Evolutionary conservation across 1,140 invertebrate genomes (phyloP).

Genomic region (Catajapyx aquilonaris): DNA sequence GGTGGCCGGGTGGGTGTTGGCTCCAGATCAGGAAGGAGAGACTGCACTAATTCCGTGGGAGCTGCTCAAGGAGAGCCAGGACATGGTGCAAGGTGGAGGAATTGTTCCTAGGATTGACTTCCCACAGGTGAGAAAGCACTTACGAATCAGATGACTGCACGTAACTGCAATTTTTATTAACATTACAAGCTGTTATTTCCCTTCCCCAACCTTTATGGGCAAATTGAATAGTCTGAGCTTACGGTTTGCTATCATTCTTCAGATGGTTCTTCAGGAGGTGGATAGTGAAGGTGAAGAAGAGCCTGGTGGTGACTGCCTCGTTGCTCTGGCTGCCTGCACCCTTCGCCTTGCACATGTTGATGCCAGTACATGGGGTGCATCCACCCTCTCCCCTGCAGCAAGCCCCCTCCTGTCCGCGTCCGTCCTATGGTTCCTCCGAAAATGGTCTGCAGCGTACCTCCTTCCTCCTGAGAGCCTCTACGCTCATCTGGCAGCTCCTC

Average conservation of each 20-base stretch:
- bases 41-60: constrained; percentile 50
- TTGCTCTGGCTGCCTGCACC: constrained; percentile 33
- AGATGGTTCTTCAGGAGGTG: too few species aligned
- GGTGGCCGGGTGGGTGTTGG: constrained; percentile 42
- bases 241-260: too few species aligned
- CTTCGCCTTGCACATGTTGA: too few species aligned
- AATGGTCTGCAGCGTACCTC: constrained; percentile 54
- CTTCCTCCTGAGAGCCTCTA: constrained; percentile 44
- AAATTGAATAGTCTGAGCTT: too few species aligned
- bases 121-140: background rate
- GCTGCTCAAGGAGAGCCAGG: constrained; percentile 45
- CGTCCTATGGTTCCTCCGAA: constrained; percentile 56
- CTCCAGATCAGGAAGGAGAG: constrained; percentile 50
- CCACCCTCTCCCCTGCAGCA: too few species aligned
- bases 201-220: too few species aligned
- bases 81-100: constrained; percentile 23
- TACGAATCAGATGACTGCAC: background rate
- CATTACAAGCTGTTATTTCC: constrained; percentile 32
- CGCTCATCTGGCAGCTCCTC: constrained; percentile 26
- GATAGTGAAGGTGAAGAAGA: constrained; percentile 42
- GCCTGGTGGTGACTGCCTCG: constrained; percentile 34
- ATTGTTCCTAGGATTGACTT: background rate
- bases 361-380: too few species aligned
- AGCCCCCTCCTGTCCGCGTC: constrained; percentile 62
- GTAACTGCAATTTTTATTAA: constrained; percentile 1